Evolutionary conservation across 1,140 invertebrate species (phyloP).

Genomic region (Aphelenchoides besseyi): DNA sequence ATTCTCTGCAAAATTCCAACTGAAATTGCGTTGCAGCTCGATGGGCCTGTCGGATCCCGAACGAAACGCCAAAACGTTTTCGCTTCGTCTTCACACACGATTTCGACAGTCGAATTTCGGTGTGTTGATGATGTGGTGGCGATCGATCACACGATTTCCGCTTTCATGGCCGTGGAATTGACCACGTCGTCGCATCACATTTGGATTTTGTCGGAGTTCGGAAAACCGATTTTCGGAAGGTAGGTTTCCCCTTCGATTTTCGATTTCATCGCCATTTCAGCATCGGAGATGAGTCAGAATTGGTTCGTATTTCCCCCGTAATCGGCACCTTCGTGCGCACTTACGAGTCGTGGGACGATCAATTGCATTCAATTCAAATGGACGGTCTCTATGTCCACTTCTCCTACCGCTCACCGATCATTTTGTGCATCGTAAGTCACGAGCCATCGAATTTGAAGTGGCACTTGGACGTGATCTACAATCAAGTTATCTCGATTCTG

Average conservation of each 20-base stretch:
- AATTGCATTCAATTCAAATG: slow-evolving; percentile 38
- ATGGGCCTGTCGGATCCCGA: too few species aligned
- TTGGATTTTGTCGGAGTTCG: slow-evolving; percentile 48
- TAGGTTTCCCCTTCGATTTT: slow-evolving; percentile 16
- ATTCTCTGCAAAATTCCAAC: too few species aligned
- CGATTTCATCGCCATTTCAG: slow-evolving; percentile 24
- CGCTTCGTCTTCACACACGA: too few species aligned
- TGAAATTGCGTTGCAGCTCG: too few species aligned
- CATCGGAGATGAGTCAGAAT: slow-evolving; percentile 34
- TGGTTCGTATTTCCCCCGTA: slow-evolving; percentile 36
- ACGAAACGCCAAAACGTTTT: too few species aligned
- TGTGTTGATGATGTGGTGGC: not conserved
- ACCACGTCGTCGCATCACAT: slow-evolving; percentile 30
- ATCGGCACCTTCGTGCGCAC: slow-evolving; percentile 36
- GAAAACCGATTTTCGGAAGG: slow-evolving; percentile 51
- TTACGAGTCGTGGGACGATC: slow-evolving; percentile 40
- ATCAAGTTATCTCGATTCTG: slow-evolving; percentile 43
- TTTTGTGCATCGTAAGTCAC: slow-evolving; percentile 41
- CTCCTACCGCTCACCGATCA: slow-evolving; percentile 40
- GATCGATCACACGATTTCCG: not conserved
- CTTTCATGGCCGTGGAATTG: slow-evolving; percentile 2
- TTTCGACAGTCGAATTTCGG: not conserved
- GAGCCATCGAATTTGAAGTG: slow-evolving; percentile 41
- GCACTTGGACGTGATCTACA: slow-evolving; percentile 47
- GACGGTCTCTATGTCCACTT: slow-evolving; percentile 37